phyloP scores from a whole-genome alignment of 2,888 invertebrate species.

The Lepeophtheirus nordmannii region DNA sequence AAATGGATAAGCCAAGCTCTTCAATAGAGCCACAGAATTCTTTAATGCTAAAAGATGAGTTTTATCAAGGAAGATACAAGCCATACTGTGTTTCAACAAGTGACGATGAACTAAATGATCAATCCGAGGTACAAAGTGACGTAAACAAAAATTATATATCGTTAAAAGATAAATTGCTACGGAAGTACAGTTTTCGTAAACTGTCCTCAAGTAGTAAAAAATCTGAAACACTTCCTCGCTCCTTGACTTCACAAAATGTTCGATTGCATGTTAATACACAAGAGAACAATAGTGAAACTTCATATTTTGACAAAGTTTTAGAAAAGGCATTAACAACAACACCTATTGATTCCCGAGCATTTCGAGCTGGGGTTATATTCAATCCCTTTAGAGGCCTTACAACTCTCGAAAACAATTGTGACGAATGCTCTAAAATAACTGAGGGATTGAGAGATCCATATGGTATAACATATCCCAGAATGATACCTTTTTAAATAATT shows the following conservation, averaged over 20 bases:
- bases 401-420: slow-evolving; percentile 27
- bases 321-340: slow-evolving; percentile 16
- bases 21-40: not conserved
- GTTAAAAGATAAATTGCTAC: not conserved
- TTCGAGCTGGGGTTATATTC: slow-evolving; percentile 37
- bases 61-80: not conserved
- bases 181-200: slow-evolving; percentile 10
- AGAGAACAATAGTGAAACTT: slow-evolving; percentile 8
- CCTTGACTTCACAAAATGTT: not conserved
- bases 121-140: not conserved
- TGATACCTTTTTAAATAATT: not conserved
- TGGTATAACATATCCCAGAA: no score
- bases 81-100: not conserved
- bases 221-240: not conserved
- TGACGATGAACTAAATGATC: not conserved
- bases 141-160: not conserved
- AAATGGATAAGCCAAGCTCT: not conserved
- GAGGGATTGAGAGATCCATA: slow-evolving; percentile 29
- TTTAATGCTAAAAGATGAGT: not conserved
- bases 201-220: not conserved
- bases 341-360: slow-evolving; percentile 33
- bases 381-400: slow-evolving; percentile 37
- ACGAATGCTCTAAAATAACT: not conserved
- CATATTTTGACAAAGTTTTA: slow-evolving; percentile 5
- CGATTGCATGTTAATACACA: no score